Evolutionary conservation across 2,797 vertebrate genomes (phyloP).

Genomic region (Notolepis coatsorum): DNA sequence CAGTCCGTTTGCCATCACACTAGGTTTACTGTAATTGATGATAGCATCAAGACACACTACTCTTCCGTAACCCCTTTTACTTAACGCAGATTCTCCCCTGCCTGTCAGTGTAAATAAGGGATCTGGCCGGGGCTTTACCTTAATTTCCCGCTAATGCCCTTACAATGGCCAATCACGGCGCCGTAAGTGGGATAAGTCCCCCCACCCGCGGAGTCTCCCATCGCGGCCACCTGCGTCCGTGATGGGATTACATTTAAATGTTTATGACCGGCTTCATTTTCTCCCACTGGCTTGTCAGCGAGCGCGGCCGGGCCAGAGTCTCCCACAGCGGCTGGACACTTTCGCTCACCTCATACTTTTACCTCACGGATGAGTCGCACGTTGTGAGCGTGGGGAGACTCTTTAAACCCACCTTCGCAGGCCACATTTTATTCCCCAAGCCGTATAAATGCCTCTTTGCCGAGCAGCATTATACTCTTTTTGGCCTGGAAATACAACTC

Average conservation of each 20-base stretch:
- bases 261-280: constrained; percentile 31
- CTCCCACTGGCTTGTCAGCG: constrained; percentile 21
- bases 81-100: constrained; percentile 37
- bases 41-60: background rate
- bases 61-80: background rate
- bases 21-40: background rate
- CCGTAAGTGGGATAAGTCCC: constrained; percentile 60
- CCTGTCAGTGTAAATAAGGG: constrained; percentile 25
- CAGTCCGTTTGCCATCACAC: no score
- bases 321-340: constrained; percentile 15
- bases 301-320: constrained; percentile 1
- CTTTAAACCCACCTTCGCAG: constrained; percentile 17
- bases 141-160: constrained; percentile 55
- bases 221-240: constrained; percentile 49
- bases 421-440: constrained; percentile 21
- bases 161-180: constrained; percentile 42
- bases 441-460: constrained; percentile 24
- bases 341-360: constrained; percentile 8
- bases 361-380: background rate
- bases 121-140: constrained; percentile 27
- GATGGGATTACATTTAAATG: constrained; percentile 48
- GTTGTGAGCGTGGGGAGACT: constrained; percentile 35
- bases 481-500: background rate
- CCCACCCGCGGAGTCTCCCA: no score
- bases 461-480: background rate